Evolutionary conservation across 2,113 vertebrate species (phyloP).

Genomic region (Pithys albifrons): DNA sequence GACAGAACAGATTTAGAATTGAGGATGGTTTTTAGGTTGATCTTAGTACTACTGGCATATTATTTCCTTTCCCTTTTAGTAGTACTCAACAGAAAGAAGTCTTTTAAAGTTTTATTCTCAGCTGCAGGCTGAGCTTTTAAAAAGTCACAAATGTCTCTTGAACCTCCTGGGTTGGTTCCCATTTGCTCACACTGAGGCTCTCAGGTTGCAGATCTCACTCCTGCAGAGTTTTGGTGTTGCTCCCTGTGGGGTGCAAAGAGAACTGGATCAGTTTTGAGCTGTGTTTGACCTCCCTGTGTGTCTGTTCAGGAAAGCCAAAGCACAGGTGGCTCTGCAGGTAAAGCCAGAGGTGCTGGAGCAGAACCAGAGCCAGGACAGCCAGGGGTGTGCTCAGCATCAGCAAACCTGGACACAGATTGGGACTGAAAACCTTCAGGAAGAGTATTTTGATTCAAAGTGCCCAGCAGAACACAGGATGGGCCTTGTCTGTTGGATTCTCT

Average conservation of each 20-base stretch:
- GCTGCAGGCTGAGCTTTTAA: neutral
- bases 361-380: rapidly evolving
- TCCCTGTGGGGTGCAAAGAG: neutral
- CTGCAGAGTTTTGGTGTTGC: neutral
- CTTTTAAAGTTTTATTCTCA: neutral
- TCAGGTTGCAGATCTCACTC: rapidly evolving
- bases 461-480: neutral
- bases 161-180: neutral
- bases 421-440: neutral
- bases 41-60: neutral
- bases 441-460: too few relatives aligned
- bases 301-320: neutral
- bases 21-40: neutral
- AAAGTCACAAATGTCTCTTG: neutral
- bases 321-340: neutral
- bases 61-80: neutral
- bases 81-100: neutral
- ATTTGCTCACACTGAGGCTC: neutral
- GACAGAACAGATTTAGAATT: neutral
- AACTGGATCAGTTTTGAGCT: neutral
- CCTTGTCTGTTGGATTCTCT: neutral
- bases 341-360: neutral
- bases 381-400: neutral
- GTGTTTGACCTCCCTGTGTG: neutral
- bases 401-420: neutral